phyloP scores from a whole-genome alignment of 1,140 invertebrate genomes.

The Protaetia brevitarsis region DNA sequence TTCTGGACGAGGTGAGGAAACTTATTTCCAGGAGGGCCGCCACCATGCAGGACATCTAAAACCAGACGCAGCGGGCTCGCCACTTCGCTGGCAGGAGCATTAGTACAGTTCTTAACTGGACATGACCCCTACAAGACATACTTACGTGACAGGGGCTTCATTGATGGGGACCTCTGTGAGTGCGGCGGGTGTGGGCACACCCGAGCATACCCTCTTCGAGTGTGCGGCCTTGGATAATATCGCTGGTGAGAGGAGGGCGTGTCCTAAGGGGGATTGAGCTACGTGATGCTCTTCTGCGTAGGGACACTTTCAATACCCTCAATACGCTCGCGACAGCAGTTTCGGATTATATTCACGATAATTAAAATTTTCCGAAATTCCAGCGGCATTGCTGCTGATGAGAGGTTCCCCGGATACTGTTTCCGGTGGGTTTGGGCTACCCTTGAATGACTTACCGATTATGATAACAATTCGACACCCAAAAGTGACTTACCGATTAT shows the following conservation, averaged over 20 bases:
- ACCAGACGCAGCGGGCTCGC: too few species aligned
- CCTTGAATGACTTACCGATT: too few species aligned
- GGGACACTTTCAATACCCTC: not conserved
- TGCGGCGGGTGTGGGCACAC: not conserved
- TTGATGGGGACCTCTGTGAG: not conserved
- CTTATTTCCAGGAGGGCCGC: not conserved
- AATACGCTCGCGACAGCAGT: not conserved
- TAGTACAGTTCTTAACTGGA: constrained; percentile 1
- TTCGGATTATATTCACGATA: too few species aligned
- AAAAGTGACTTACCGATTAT: too few species aligned
- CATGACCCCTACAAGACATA: not conserved
- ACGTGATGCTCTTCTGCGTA: not conserved
- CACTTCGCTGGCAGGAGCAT: not conserved
- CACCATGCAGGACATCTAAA: not conserved
- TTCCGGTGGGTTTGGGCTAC: too few species aligned
- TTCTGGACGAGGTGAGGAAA: not conserved
- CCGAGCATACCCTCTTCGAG: not conserved
- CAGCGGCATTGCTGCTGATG: too few species aligned
- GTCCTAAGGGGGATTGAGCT: not conserved
- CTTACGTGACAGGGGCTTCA: not conserved
- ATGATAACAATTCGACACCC: too few species aligned
- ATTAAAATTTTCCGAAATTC: too few species aligned
- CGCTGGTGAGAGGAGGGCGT: not conserved
- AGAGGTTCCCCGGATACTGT: too few species aligned
- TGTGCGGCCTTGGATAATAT: not conserved